Conservation (phyloP, 2,888 invertebrate genomes). For the Doris montereyensis region DNA sequence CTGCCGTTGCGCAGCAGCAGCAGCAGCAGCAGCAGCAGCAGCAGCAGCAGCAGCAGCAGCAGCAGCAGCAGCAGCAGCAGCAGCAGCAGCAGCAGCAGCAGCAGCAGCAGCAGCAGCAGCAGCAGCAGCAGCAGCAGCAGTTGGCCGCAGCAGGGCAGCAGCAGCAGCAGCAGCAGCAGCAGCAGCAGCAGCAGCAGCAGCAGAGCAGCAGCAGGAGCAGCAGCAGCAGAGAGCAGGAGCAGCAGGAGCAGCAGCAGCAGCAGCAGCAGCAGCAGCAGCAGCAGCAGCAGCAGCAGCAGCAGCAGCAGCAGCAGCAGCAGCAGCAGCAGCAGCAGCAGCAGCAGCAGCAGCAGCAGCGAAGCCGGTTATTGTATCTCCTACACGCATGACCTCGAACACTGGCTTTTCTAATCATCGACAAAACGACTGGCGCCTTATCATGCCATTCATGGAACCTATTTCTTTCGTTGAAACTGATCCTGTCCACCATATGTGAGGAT, state of each 20-base stretch:
- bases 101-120: not conserved
- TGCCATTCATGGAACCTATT: too few relatives aligned
- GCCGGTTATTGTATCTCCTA: too few relatives aligned
- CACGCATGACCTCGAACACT: too few relatives aligned
- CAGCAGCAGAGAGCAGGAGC: too few relatives aligned
- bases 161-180: not conserved
- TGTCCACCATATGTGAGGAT: too few relatives aligned
- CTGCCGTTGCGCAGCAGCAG: not conserved
- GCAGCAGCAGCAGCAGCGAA: not conserved
- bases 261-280: not conserved
- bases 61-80: not conserved
- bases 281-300: not conserved
- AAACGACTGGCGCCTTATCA: too few relatives aligned
- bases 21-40: conserved; percentile 4
- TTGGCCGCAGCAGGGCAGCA: not conserved
- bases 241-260: not conserved
- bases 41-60: conserved; percentile 10
- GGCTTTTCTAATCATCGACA: too few relatives aligned
- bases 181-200: too few relatives aligned
- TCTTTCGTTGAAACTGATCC: too few relatives aligned
- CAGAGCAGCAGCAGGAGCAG: not conserved
- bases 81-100: not conserved
- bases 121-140: not conserved
- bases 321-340: not conserved
- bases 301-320: not conserved